A percentile compares a stretch with the other conserved stretches of the same genome.
Evolutionary conservation across 64 coral and sea anemone species (phyloP).

Genomic region (Actinia tenebrosa): DNA sequence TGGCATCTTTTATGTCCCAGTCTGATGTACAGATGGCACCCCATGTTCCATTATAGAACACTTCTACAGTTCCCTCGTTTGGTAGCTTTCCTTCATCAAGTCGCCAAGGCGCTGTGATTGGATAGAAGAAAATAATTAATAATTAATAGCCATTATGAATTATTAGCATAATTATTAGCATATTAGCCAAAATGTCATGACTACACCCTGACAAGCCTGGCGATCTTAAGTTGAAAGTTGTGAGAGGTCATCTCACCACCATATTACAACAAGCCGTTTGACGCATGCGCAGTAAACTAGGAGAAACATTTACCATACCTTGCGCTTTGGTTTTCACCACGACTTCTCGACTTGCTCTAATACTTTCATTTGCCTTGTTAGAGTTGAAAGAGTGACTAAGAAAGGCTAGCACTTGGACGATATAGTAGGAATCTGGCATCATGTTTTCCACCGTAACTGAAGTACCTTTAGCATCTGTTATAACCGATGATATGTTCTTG

Average conservation of each 20-base stretch:
- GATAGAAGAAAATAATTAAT: no score
- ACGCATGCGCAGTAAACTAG: no score
- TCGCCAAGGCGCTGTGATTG: not conserved
- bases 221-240: no score
- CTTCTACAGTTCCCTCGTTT: not conserved
- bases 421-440: not conserved
- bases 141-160: no score
- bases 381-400: not conserved
- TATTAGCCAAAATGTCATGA: no score
- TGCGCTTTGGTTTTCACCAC: not conserved
- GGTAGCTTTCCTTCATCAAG: not conserved
- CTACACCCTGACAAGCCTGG: no score
- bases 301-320: not conserved
- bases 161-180: no score
- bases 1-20: not conserved
- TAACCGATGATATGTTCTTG: not conserved
- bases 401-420: not conserved
- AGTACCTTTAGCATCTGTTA: not conserved
- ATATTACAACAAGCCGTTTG: no score
- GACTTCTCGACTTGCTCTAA: constrained; percentile 1
- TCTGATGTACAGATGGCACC: not conserved
- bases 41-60: not conserved
- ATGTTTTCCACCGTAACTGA: not conserved
- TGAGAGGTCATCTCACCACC: no score
- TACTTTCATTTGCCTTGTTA: not conserved